Base-by-base conservation (phyloP, 2,113 vertebrate genomes). In the Columba livia region DNA sequence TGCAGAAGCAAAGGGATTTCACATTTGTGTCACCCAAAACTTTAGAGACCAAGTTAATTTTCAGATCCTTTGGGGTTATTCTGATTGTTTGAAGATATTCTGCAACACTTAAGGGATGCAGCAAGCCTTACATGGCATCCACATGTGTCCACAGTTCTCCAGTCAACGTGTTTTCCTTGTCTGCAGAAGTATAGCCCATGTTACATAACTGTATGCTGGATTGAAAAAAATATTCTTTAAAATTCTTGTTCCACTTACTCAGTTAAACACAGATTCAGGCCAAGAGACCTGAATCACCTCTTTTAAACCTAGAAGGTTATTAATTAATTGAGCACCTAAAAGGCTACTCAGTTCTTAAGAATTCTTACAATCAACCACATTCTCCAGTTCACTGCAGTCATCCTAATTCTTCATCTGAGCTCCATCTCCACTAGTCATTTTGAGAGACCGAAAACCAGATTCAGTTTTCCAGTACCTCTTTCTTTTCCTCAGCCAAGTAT, bases 401-500 rank as follows among this genome's bases (percentile, higher is more conserved):
- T 11, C 18, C 15, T 25, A 36, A 32, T 31, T 50, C 58, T 40
- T 31, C 34, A 86, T 56, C 73, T 44, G 50, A 84, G 61, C 72
- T 90, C 23, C 51, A 78, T 28, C 80, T 89, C 65, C 29, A 53
- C 21, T 17, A 71, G 44, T 40, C 48, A 51, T 72, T 86, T 57
- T 56, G 44, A 84, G 17, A 65, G 48, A 87, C 38, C 29, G 54
- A 90, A 94, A 81, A 47, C 23, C 57, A 90, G 58, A 70, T 34
- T 73, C 38, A 32, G 34, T 84, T 70, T 85, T 77, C 85, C 47
- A 40, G 58, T 54, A 93, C 61, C 53, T 20, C 54, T 90, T 95
- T 92, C 71, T 89, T 93, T 95, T 83, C 70, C 32, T 69, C 71
- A 78, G 71, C 15, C 81, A 89, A 94, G 69, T 81, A 89, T 32